phyloP scores from a whole-genome alignment of 2,113 vertebrate species.

The Solenodon paradoxus region DNA sequence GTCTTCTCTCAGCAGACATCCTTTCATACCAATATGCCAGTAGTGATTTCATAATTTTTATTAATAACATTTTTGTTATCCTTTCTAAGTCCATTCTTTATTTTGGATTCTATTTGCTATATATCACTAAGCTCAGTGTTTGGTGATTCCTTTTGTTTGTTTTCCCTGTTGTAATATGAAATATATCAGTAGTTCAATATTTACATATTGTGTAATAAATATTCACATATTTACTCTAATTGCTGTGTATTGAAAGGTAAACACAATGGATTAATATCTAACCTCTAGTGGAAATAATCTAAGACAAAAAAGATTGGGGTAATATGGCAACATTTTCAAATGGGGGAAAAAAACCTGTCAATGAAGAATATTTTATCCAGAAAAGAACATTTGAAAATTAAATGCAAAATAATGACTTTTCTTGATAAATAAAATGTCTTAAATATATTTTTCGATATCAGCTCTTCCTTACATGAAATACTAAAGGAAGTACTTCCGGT shows the following conservation, averaged over 20 bases:
- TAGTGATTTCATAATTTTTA: no score
- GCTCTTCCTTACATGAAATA: background rate
- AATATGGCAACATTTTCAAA: background rate
- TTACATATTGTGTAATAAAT: no score
- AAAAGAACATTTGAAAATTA: background rate
- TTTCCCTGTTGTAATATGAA: no score
- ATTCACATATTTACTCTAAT: background rate
- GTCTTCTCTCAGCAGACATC: no score
- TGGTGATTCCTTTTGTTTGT: no score
- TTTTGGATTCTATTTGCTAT: no score
- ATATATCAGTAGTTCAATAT: no score
- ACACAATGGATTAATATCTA: background rate
- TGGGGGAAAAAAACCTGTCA: background rate
- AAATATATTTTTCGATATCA: background rate
- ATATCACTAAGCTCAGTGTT: no score
- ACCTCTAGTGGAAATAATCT: background rate
- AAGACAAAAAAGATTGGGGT: background rate
- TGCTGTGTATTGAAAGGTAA: background rate
- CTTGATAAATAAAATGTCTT: background rate
- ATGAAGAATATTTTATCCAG: background rate
- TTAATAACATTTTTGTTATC: no score
- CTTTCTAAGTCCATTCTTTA: no score
- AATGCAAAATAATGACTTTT: background rate
- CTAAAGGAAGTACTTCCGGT: background rate
- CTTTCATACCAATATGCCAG: no score